Base-by-base conservation (phyloP, 2,113 vertebrate species). In the Zosterops lateralis region DNA sequence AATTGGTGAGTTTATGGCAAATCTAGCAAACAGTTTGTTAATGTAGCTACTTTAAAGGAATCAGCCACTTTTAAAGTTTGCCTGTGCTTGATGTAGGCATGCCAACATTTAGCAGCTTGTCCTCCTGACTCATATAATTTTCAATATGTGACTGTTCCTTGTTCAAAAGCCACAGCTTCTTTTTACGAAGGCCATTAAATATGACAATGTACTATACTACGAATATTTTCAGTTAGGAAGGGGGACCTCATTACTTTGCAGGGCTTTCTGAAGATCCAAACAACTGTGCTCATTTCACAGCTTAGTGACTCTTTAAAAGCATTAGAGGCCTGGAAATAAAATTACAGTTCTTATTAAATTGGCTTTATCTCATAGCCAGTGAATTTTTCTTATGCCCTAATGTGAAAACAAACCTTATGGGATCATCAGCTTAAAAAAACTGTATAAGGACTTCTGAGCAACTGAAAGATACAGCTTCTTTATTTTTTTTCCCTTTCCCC, bases 231-330 rank as follows among this genome's bases (percentile, higher is more conserved):
- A 81, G 3, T 93, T 84, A 90, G 44, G 44, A 78, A 62, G 14
- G 10, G 12, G 19, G 28, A 51, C 24, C 26, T 75, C 50, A 48
- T 80, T 70, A 78, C 48, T 76, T 70, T 28, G 62, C 22, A 28
- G 44, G 5, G n/a, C 54, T 57, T 54, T 84, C 53, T 67, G 58
- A 91, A 80, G 64, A 90, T 44, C 53, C 34, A 50, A 92, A 87
- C 32, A 81, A 71, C 50, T 32, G 29, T 84, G 95, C 70, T 94
- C 57, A 81, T 94, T 93, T 96, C 86, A 89, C 20, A 65, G 79
- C 26, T 90, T 32, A 40, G 60, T 51, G 80, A 60, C 66, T 89
- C 19, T 36, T 29, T 20, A 48, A 53, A 60, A 58, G 85, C 44
- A 83, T 19, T 26, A 85, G 47, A 90, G 61, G 38, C 76, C 47